Base-by-base conservation (phyloP, 2,888 invertebrate species). In the Limenitis camilla region DNA sequence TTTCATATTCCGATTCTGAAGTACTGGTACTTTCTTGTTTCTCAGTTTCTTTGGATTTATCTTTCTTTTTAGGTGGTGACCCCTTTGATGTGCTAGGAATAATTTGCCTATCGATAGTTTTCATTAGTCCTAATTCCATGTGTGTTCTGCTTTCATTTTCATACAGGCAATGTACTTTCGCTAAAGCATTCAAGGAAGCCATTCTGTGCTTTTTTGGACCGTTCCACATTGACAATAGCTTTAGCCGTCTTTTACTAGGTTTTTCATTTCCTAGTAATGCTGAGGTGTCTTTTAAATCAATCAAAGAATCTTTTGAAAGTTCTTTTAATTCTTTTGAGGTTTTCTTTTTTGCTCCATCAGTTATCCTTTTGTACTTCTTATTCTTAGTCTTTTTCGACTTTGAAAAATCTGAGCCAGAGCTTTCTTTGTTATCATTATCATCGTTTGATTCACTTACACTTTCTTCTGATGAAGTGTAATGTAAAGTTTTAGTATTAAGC, bases 151-250 rank as follows among this genome's bases (percentile, higher is more conserved):
- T 92, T 81, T 96, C 96, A 72, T 96, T 96, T 78, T 96, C 96
- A 69, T 96, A 96, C 28, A 96, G 88, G 69, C 96, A 96, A 74
- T 96, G 96, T 2, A 96, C 96, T 86, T 96, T 96, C 29, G 96
- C 96, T 63, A 94, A 77, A 0, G 96, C 96, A 72, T 96, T 96
- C 31, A 96, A 78, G 2, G 96, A 96, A 35, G 96, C 96, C 79
- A 96, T 95, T 60, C 96, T 90, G 71, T 94, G 94, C 40, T 93
- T 89, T 76, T 95, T 95, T 28, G 94, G 94, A 0, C 93, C 94
- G 60, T 89, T 89, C 92, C 92, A 93, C 81, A 92, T 92, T 1
- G 91, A 91, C 55, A 91, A 87, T 35, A 92, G 78, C 68, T 91
- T 90, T 62, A 91, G 86, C 56, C 91, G 80, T 52, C 82, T 72